Percentiles rank a stretch among this genome's conserved stretches.
These are phyloP conservation scores for Globia sparganii DNA, from an alignment of 2,888 invertebrate genomes.

Conservation along the genomic window DNA sequence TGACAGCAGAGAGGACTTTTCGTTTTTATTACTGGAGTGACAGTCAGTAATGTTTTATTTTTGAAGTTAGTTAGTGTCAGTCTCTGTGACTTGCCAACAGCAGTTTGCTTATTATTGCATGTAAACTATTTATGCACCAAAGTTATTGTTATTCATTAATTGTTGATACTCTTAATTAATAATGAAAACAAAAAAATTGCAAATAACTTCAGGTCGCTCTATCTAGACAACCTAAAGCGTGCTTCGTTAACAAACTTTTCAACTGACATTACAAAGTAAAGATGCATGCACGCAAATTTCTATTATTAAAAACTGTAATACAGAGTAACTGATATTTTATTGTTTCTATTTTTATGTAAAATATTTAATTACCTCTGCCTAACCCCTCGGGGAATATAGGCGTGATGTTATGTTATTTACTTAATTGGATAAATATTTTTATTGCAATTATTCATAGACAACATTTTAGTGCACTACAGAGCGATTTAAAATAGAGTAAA, in stretches of 20 bases:
- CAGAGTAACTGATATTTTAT: background rate
- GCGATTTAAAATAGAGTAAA: background rate
- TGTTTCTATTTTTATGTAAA: background rate
- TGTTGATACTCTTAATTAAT: background rate
- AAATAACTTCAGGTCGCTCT: too few relatives aligned
- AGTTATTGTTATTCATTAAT: rapidly evolving
- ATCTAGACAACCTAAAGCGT: background rate
- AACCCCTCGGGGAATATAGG: background rate
- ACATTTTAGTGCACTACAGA: background rate
- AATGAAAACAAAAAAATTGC: background rate
- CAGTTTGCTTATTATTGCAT: background rate
- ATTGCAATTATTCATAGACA: background rate
- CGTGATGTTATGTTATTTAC: background rate
- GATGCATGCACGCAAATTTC: conserved; percentile 31
- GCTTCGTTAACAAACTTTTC: conserved; percentile 14
- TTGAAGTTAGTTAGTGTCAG: conserved; percentile 16
- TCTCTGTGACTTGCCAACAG: background rate
- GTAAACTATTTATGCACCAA: background rate
- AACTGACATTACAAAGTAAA: conserved; percentile 31
- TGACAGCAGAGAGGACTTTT: too few relatives aligned
- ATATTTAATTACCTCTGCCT: background rate
- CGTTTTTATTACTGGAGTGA: too few relatives aligned
- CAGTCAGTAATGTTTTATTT: conserved; percentile 14
- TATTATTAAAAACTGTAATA: background rate
- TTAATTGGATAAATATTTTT: background rate